Evolutionary conservation across 2,888 invertebrate species (phyloP).

Genomic region (Rambutsinella grinnellia): DNA sequence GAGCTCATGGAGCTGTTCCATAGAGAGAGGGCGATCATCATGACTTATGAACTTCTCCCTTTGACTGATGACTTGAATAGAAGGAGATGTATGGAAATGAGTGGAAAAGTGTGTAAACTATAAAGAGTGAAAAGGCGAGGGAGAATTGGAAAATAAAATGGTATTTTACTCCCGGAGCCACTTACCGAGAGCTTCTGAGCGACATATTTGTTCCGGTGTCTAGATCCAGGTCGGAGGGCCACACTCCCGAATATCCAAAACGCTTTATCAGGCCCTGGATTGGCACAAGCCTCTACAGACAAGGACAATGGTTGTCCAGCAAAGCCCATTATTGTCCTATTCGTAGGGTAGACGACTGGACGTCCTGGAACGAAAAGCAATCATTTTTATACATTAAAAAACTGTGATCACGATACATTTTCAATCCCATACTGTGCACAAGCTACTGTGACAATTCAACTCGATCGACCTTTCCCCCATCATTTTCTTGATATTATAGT

Average conservation of each 20-base stretch:
- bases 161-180: constrained; percentile 28
- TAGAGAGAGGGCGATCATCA: not conserved
- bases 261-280: constrained; percentile 77
- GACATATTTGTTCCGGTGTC: constrained; percentile 69
- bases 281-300: constrained; percentile 82
- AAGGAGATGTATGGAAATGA: constrained; percentile 49
- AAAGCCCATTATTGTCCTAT: constrained; percentile 78
- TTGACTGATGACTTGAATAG: constrained; percentile 49
- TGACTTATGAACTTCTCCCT: constrained; percentile 47
- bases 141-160: not conserved
- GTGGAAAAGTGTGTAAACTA: constrained; percentile 46
- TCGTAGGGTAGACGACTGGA: constrained; percentile 77
- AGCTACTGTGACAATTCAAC: too few relatives aligned
- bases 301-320: constrained; percentile 79
- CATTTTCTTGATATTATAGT: too few relatives aligned
- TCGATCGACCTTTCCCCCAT: too few relatives aligned
- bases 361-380: constrained; percentile 73
- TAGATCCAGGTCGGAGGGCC: constrained; percentile 68
- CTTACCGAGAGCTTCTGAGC: constrained; percentile 73
- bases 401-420: not conserved
- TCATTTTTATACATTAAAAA: constrained; percentile 47
- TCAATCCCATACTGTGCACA: too few relatives aligned
- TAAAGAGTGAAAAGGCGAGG: not conserved
- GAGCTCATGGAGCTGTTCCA: not conserved
- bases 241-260: constrained; percentile 73